A percentile compares a stretch with the other conserved stretches of the same genome.
phyloP scores from a whole-genome alignment of 2,797 vertebrate species.

The Iguana delicatissima region DNA sequence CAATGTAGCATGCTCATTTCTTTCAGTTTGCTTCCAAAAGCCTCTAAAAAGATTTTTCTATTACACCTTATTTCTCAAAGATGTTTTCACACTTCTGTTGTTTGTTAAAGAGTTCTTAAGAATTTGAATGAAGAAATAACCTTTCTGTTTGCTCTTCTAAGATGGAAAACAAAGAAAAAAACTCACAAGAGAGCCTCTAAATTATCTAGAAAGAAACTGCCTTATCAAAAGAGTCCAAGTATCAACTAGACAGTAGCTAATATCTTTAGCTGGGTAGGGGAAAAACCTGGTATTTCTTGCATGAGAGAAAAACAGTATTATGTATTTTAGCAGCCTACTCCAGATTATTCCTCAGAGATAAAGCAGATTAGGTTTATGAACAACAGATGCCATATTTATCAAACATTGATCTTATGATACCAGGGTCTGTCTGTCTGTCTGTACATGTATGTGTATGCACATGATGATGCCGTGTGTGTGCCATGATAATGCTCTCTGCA shows the following conservation, averaged over 20 bases:
- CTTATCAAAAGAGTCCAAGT: background rate
- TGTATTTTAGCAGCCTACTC: background rate
- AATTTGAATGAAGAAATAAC: background rate
- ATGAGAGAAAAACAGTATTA: background rate
- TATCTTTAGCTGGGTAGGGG: too few relatives aligned
- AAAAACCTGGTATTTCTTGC: background rate
- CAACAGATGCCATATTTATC: background rate
- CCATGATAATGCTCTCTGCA: too few relatives aligned
- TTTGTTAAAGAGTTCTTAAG: background rate
- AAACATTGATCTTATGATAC: background rate
- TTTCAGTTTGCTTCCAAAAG: background rate
- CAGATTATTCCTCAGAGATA: background rate
- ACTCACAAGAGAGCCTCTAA: background rate
- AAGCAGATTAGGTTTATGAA: background rate
- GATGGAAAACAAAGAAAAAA: background rate
- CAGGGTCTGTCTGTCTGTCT: background rate
- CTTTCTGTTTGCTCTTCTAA: background rate
- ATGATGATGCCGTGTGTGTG: too few relatives aligned
- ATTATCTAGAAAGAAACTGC: background rate
- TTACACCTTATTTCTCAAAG: background rate
- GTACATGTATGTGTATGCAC: too few relatives aligned
- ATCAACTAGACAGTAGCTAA: background rate
- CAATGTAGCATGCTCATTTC: conserved; percentile 1
- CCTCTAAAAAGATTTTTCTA: background rate
- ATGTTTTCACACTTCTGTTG: background rate